Evolutionary conservation across 2,888 invertebrate species (phyloP).

Genomic region (Mystacides longicornis): DNA sequence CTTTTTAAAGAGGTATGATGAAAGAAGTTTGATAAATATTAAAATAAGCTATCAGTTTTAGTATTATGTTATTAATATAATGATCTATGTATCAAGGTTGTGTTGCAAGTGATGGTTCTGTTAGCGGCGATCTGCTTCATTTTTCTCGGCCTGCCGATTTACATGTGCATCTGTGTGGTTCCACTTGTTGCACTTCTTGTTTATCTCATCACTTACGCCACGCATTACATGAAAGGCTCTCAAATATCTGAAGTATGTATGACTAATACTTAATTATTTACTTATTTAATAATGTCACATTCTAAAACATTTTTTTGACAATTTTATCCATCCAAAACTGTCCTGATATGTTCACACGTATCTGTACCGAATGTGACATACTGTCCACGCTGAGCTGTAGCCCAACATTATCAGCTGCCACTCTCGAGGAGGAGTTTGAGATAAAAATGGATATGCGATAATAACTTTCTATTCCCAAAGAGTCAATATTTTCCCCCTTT

Average conservation of each 20-base stretch:
- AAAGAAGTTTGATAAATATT: not conserved
- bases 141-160: slow-evolving; percentile 22
- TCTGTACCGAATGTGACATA: too few relatives aligned
- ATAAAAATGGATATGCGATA: too few relatives aligned
- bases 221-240: slow-evolving; percentile 17
- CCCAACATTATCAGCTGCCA: too few relatives aligned
- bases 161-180: slow-evolving; percentile 18
- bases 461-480: too few relatives aligned
- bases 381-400: too few relatives aligned
- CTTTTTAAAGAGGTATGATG: slow-evolving; percentile 24
- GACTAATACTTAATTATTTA: not conserved
- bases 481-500: too few relatives aligned
- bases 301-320: too few relatives aligned
- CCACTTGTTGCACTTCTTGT: slow-evolving; percentile 20
- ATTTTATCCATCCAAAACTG: too few relatives aligned
- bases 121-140: slow-evolving; percentile 23
- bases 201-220: slow-evolving; percentile 16
- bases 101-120: slow-evolving; percentile 22
- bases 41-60: not conserved
- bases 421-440: too few relatives aligned
- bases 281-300: too few relatives aligned
- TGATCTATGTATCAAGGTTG: slow-evolving; percentile 10
- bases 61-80: not conserved
- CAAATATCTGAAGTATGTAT: slow-evolving; percentile 16
- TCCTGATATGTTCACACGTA: too few relatives aligned